A percentile compares a stretch with the other conserved stretches of the same genome.
phyloP scores from a whole-genome alignment of 2,797 vertebrate genomes.

The Eospalax fontanierii region DNA sequence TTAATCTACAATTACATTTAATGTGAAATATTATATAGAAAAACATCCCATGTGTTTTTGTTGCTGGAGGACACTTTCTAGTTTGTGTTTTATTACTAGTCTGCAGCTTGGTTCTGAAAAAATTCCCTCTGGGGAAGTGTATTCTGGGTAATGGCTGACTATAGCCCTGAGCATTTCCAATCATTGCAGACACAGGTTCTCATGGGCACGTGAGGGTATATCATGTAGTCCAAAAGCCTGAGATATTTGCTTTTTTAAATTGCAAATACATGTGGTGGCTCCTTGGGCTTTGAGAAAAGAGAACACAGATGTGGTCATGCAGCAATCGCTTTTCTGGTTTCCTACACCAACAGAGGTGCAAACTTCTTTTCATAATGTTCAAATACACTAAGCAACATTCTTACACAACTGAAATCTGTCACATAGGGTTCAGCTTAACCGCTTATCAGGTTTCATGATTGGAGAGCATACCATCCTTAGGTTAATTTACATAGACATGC shows the following conservation, averaged over 20 bases:
- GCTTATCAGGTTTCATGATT: background rate
- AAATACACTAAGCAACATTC: background rate
- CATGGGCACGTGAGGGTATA: background rate
- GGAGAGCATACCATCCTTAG: no score
- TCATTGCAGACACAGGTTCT: conserved; percentile 10
- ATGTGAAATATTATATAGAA: conserved; percentile 84
- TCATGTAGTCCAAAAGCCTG: background rate
- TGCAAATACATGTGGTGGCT: background rate
- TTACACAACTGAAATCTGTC: background rate
- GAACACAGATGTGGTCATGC: background rate
- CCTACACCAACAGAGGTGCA: background rate
- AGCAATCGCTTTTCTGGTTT: background rate
- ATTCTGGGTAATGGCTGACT: conserved; percentile 32
- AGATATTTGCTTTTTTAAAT: background rate
- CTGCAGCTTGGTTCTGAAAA: conserved; percentile 14
- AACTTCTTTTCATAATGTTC: background rate
- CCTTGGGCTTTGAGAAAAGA: background rate
- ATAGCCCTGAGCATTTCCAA: conserved; percentile 28
- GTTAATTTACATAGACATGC: conserved; percentile 6
- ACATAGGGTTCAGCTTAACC: background rate
- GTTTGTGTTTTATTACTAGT: conserved; percentile 75
- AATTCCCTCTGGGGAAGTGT: conserved; percentile 42
- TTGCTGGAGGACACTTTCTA: conserved; percentile 72
- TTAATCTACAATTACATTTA: conserved; percentile 84
- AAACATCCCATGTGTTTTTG: conserved; percentile 82